Percentiles rank a stretch among this genome's conserved stretches.
Evolutionary conservation across 2,888 invertebrate genomes (phyloP).

Genomic region (Netelia fuscicornis): DNA sequence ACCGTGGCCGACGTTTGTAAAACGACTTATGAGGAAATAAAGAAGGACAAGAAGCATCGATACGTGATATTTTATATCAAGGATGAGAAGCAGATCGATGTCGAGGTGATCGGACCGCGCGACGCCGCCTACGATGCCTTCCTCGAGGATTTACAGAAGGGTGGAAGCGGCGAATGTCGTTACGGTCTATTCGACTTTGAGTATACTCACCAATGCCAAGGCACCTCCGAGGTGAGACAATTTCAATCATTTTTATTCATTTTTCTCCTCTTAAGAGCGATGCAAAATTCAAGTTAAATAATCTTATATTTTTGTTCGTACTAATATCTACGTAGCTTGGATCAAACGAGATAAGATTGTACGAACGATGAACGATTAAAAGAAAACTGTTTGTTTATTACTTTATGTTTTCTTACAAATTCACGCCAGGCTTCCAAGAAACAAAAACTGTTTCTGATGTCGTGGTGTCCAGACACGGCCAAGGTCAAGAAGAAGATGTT

Average conservation of each 20-base stretch:
- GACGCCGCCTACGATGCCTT: slow-evolving; percentile 97
- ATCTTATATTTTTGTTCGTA: slow-evolving; percentile 11
- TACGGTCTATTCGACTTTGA: slow-evolving; percentile 99
- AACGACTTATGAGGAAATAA: slow-evolving; percentile 98
- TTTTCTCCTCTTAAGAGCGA: background rate
- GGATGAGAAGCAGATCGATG: slow-evolving; percentile 98
- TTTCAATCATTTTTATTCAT: background rate
- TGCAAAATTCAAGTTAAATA: too few relatives aligned
- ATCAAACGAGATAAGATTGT: background rate
- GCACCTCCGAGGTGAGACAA: slow-evolving; percentile 91
- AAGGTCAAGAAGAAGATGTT: slow-evolving; percentile 94
- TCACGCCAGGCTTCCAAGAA: slow-evolving; percentile 92
- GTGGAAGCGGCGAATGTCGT: slow-evolving; percentile 97
- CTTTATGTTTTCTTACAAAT: background rate
- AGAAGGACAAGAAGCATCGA: slow-evolving; percentile 98
- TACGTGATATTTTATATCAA: slow-evolving; percentile 98
- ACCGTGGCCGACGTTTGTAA: slow-evolving; percentile 98
- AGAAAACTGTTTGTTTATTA: slow-evolving; percentile 5
- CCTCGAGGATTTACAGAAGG: slow-evolving; percentile 95
- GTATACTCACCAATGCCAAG: slow-evolving; percentile 98
- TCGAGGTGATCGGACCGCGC: slow-evolving; percentile 95
- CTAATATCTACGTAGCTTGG: background rate
- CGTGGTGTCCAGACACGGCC: slow-evolving; percentile 99
- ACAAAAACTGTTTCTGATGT: slow-evolving; percentile 99
- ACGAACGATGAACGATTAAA: background rate